Percentiles rank a stretch among this genome's conserved stretches.
Evolutionary conservation across 2,888 invertebrate species (phyloP).

Genomic region (Dorcus parallelipipedus): DNA sequence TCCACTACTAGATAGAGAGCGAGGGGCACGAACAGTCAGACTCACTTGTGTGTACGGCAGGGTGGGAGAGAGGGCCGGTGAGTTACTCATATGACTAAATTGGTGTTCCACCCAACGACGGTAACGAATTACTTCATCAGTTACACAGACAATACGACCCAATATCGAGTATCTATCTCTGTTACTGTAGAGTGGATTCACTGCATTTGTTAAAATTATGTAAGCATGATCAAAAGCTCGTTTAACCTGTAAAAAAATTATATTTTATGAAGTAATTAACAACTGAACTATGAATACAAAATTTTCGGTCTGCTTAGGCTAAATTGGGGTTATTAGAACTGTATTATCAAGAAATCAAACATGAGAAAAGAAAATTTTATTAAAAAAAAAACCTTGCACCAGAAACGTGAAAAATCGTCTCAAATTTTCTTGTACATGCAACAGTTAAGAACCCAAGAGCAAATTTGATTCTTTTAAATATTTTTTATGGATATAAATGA

Average conservation of each 20-base stretch:
- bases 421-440: no score
- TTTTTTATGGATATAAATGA: no score
- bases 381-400: no score
- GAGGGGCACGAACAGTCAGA: conserved; percentile 30
- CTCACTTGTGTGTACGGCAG: conserved; percentile 23
- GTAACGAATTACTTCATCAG: conserved; percentile 84
- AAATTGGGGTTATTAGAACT: no score
- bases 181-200: conserved; percentile 53
- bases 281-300: no score
- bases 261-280: no score
- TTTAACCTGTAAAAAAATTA: conserved; percentile 57
- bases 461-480: no score
- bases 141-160: conserved; percentile 88
- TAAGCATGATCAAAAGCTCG: conserved; percentile 97
- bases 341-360: no score
- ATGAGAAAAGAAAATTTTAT: no score
- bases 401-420: no score
- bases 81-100: conserved; percentile 28
- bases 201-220: conserved; percentile 75
- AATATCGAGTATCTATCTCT: conserved; percentile 67
- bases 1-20: conserved; percentile 44
- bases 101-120: conserved; percentile 63
- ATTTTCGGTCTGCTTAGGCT: no score
- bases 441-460: no score
- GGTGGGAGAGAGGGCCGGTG: conserved; percentile 27